Evolutionary conservation across 1,140 invertebrate genomes (phyloP).

Genomic region (Diprion similis): DNA sequence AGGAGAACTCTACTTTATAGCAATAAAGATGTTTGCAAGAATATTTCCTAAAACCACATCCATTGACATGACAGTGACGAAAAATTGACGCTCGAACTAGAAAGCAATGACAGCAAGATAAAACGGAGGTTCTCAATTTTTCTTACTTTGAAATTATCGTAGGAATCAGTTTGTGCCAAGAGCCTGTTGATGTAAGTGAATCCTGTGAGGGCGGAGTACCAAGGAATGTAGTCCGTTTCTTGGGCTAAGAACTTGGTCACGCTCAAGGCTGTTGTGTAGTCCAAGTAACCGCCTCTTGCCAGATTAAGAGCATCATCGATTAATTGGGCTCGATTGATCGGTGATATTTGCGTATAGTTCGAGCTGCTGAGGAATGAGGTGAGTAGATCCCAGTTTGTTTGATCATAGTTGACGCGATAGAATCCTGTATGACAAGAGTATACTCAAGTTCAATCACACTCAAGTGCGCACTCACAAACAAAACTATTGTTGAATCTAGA

Average conservation of each 20-base stretch:
- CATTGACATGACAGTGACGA: no score
- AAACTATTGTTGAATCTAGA: no score
- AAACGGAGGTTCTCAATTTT: no score
- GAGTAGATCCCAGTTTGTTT: slow-evolving; percentile 59
- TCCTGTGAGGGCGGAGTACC: slow-evolving; percentile 56
- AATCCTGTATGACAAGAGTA: slow-evolving; percentile 44
- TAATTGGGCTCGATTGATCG: slow-evolving; percentile 66
- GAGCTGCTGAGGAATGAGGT: slow-evolving; percentile 44
- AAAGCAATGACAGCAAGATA: no score
- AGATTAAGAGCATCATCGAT: slow-evolving; percentile 69
- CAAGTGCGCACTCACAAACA: no score
- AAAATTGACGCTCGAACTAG: no score
- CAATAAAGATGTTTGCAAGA: no score
- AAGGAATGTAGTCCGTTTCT: slow-evolving; percentile 66
- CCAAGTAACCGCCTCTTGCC: slow-evolving; percentile 50
- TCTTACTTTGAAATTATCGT: slow-evolving; percentile 33
- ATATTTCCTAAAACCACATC: no score
- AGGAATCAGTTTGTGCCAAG: slow-evolving; percentile 29
- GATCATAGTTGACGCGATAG: slow-evolving; percentile 67
- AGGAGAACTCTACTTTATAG: no score
- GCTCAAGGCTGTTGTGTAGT: slow-evolving; percentile 60
- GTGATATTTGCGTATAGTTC: slow-evolving; percentile 49
- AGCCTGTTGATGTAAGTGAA: slow-evolving; percentile 50
- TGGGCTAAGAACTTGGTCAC: slow-evolving; percentile 59
- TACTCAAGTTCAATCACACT: no score